Evolutionary conservation across 2,113 vertebrate genomes (phyloP).

Genomic region (Leiothrix lutea): DNA sequence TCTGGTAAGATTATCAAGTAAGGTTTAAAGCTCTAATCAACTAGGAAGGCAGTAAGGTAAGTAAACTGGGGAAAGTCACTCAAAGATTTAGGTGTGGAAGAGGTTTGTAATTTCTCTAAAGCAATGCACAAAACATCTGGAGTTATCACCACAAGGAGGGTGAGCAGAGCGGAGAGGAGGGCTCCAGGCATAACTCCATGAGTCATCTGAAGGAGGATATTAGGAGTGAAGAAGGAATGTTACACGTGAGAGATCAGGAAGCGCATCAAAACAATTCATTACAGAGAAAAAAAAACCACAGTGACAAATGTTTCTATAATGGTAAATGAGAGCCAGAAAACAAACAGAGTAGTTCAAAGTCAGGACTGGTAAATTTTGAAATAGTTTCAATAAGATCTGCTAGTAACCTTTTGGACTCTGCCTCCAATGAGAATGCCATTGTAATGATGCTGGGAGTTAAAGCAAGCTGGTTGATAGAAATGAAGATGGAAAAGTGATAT

Average conservation of each 20-base stretch:
- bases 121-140: neutral
- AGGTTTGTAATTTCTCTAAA: neutral
- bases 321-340: neutral
- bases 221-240: neutral
- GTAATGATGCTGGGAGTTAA: neutral
- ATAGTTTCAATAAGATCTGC: neutral
- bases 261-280: fast-evolving
- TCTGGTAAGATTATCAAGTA: neutral
- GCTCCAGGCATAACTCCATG: neutral
- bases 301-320: neutral
- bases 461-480: neutral
- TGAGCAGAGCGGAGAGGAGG: neutral
- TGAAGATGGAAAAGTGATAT: neutral
- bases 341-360: neutral
- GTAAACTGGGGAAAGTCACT: neutral
- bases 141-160: neutral
- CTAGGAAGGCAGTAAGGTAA: neutral
- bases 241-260: neutral
- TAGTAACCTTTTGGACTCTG: neutral
- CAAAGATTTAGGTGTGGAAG: neutral
- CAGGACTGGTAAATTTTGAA: neutral
- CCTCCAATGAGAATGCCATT: neutral
- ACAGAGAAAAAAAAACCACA: neutral
- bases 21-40: neutral
- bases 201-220: neutral